These are phyloP conservation scores for Brachyptera risi DNA, from an alignment of 2,888 invertebrate species.

Conservation along the genomic window DNA sequence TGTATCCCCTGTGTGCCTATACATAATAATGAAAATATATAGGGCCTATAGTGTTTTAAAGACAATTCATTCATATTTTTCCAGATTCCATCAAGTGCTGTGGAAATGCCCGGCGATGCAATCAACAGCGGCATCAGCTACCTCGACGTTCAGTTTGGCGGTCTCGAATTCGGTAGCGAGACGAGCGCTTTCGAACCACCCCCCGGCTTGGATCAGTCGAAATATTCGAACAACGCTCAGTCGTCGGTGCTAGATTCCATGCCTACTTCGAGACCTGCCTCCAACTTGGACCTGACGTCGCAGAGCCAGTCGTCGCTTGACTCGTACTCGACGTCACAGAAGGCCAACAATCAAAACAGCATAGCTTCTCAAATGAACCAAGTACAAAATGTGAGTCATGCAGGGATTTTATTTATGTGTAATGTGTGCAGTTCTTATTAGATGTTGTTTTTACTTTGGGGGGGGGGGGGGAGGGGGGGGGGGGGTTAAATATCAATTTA, in stretches of 20 bases:
- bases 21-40: too few relatives aligned
- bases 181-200: constrained; percentile 47
- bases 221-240: constrained; percentile 41
- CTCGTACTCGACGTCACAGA: constrained; percentile 29
- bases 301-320: constrained; percentile 30
- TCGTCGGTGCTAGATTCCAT: constrained; percentile 32
- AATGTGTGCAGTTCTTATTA: too few relatives aligned
- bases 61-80: too few relatives aligned
- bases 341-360: constrained; percentile 27
- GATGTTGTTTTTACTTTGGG: too few relatives aligned
- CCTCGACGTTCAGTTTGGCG: constrained; percentile 93
- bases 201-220: constrained; percentile 37
- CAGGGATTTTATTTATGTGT: too few relatives aligned
- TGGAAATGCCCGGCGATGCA: constrained; percentile 93
- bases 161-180: constrained; percentile 67
- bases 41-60: too few relatives aligned
- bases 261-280: constrained; percentile 28
- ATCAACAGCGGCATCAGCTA: constrained; percentile 66
- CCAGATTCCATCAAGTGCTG: constrained; percentile 88
- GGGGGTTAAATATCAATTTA: too few relatives aligned
- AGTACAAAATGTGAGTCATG: constrained; percentile 30
- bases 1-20: too few relatives aligned
- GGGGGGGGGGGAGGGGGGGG: too few relatives aligned
- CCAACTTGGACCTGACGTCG: constrained; percentile 31
- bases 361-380: constrained; percentile 30